phyloP scores from a whole-genome alignment of 2,113 vertebrate species.

The Vidua macroura region DNA sequence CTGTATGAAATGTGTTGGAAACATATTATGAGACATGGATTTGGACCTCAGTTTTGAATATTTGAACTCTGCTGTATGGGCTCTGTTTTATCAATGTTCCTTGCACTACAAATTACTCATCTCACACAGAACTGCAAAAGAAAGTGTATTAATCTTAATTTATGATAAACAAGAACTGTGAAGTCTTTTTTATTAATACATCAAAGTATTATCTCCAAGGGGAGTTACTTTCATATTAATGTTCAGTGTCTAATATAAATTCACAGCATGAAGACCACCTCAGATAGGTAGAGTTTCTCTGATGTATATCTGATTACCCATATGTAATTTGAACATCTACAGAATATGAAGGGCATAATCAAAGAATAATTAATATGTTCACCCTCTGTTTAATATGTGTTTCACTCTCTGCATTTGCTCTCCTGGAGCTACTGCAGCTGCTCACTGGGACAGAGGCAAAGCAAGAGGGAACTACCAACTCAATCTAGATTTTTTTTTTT shows the following conservation, averaged over 20 bases:
- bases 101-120: background rate
- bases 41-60: background rate
- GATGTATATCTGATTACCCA: conserved; percentile 38
- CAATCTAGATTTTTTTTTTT: background rate
- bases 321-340: conserved; percentile 26
- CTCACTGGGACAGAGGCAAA: background rate
- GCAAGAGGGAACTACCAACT: background rate
- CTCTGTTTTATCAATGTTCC: background rate
- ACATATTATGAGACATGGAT: background rate
- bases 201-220: conserved; percentile 45
- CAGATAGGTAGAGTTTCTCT: background rate
- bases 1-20: background rate
- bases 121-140: background rate
- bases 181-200: conserved; percentile 39
- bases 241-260: conserved; percentile 31
- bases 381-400: no score
- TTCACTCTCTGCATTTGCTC: background rate
- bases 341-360: conserved; percentile 36
- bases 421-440: background rate
- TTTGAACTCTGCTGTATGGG: background rate
- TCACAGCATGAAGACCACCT: conserved; percentile 54
- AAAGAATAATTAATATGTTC: conserved; percentile 42
- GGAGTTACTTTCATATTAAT: conserved; percentile 16
- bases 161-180: conserved; percentile 10
- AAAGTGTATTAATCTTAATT: conserved; percentile 41